Evolutionary conservation across 2,113 vertebrate species (phyloP).

Genomic region (Lethenteron reissneri): DNA sequence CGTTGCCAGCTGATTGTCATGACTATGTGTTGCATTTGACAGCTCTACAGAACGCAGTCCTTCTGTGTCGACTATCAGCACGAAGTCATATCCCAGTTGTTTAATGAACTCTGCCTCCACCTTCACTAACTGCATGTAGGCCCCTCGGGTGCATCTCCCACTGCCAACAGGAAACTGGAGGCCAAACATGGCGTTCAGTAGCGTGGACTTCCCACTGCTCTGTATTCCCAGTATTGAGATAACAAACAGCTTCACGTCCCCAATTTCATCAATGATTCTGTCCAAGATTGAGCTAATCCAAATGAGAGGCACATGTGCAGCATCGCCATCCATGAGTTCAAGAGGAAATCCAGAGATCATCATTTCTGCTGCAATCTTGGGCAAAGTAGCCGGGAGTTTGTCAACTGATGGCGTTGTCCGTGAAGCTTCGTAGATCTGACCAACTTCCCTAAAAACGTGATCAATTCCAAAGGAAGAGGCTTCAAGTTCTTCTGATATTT

Average conservation of each 20-base stretch:
- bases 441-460: conserved; percentile 40
- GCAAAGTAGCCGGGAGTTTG: conserved; percentile 5
- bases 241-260: conserved; percentile 20
- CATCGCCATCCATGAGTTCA: conserved; percentile 36
- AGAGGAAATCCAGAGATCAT: conserved; percentile 31
- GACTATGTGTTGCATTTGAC: conserved; percentile 10
- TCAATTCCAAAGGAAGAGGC: conserved; percentile 30
- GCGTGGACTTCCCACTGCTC: conserved; percentile 38
- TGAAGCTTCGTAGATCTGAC: conserved; percentile 37
- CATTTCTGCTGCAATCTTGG: conserved; percentile 20
- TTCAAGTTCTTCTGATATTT: conserved; percentile 8
- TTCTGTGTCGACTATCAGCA: conserved; percentile 15
- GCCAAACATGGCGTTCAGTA: conserved; percentile 43
- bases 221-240: conserved; percentile 34
- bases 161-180: conserved; percentile 26
- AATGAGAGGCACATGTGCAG: conserved; percentile 28
- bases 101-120: conserved; percentile 13
- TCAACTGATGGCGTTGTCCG: conserved; percentile 13
- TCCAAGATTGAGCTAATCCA: conserved; percentile 30
- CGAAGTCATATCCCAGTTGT: conserved; percentile 22
- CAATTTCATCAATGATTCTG: conserved; percentile 6
- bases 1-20: conserved; percentile 36
- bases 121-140: conserved; percentile 21
- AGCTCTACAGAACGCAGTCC: conserved; percentile 14
- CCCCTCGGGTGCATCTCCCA: conserved; percentile 21